Evolutionary conservation across 1,140 invertebrate species (phyloP).

Genomic region (Heterodera schachtii): DNA sequence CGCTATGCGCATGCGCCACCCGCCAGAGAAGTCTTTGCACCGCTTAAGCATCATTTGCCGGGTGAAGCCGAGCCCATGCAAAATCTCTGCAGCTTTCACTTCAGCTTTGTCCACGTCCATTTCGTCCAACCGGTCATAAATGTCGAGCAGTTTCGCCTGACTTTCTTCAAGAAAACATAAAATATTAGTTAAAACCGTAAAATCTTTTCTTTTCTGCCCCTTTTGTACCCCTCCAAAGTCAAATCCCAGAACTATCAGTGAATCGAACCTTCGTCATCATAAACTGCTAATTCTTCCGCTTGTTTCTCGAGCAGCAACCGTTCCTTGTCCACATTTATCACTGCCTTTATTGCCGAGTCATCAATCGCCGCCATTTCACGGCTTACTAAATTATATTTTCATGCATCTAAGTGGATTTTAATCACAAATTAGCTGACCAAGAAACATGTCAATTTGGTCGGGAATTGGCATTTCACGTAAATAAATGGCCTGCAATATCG

Average conservation of each 20-base stretch:
- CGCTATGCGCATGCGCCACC: conserved; percentile 99
- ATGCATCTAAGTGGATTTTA: neutral
- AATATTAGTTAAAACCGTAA: neutral
- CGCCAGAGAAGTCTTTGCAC: conserved; percentile 92
- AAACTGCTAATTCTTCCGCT: conserved; percentile 83
- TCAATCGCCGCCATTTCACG: conserved; percentile 94
- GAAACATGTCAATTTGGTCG: conserved; percentile 95
- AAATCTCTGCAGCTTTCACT: conserved; percentile 86
- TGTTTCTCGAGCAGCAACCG: conserved; percentile 85
- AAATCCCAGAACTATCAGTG: too few species aligned
- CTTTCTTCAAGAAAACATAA: conserved; percentile 71
- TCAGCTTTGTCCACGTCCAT: conserved; percentile 92
- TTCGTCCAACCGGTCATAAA: conserved; percentile 95
- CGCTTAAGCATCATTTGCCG: conserved; percentile 85
- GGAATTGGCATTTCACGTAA: conserved; percentile 93
- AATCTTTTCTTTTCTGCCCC: too few species aligned
- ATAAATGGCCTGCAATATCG: conserved; percentile 84
- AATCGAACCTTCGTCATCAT: conserved; percentile 80
- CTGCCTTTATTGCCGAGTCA: conserved; percentile 84
- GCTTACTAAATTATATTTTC: conserved; percentile 71
- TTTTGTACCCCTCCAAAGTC: too few species aligned
- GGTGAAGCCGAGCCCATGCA: conserved; percentile 94
- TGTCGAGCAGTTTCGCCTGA: conserved; percentile 93
- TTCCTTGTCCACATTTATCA: conserved; percentile 97
- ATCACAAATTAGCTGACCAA: conserved; percentile 66